Percentiles rank a stretch among this genome's conserved stretches.
phyloP scores from a whole-genome alignment of 2,888 invertebrate species.

The Cyrtodaria siliqua region DNA sequence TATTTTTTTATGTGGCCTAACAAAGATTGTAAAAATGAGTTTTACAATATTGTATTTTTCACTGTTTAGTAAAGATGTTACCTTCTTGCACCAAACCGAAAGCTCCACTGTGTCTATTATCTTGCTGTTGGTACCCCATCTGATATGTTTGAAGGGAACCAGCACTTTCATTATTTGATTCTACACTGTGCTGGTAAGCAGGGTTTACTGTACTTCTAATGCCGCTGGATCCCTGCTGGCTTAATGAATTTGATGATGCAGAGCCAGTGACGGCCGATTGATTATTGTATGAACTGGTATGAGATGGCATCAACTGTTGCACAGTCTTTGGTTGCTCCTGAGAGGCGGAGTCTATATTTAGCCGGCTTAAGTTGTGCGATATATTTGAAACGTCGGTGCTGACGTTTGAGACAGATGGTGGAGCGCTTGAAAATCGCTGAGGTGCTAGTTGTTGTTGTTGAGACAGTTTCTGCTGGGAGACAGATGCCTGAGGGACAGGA shows the following conservation, averaged over 20 bases:
- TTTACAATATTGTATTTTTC: too few relatives aligned
- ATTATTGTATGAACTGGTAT: slow-evolving; percentile 6
- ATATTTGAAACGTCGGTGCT: slow-evolving; percentile 33
- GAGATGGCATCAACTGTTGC: slow-evolving; percentile 14
- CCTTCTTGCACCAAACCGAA: slow-evolving; percentile 29
- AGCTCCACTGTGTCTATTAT: neutral
- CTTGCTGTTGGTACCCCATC: slow-evolving; percentile 39
- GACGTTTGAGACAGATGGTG: slow-evolving; percentile 28
- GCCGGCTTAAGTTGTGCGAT: slow-evolving; percentile 45
- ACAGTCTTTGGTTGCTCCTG: slow-evolving; percentile 15
- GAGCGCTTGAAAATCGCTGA: slow-evolving; percentile 11
- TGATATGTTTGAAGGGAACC: slow-evolving; percentile 40
- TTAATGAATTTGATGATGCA: slow-evolving; percentile 42
- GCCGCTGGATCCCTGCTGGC: slow-evolving; percentile 26
- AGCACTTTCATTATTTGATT: slow-evolving; percentile 28
- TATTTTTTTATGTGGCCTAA: too few relatives aligned
- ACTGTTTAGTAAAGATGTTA: too few relatives aligned
- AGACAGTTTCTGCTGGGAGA: slow-evolving; percentile 35
- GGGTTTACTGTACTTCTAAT: slow-evolving; percentile 15
- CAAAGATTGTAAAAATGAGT: too few relatives aligned
- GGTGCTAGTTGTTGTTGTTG: slow-evolving; percentile 17
- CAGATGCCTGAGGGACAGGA: slow-evolving; percentile 32
- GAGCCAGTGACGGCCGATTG: slow-evolving; percentile 29
- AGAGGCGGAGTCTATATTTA: slow-evolving; percentile 42
- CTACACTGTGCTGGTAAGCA: slow-evolving; percentile 14